These are phyloP conservation scores for Drosophila ohnishii DNA, from an alignment of 1,140 invertebrate genomes.

Conservation along the genomic window DNA sequence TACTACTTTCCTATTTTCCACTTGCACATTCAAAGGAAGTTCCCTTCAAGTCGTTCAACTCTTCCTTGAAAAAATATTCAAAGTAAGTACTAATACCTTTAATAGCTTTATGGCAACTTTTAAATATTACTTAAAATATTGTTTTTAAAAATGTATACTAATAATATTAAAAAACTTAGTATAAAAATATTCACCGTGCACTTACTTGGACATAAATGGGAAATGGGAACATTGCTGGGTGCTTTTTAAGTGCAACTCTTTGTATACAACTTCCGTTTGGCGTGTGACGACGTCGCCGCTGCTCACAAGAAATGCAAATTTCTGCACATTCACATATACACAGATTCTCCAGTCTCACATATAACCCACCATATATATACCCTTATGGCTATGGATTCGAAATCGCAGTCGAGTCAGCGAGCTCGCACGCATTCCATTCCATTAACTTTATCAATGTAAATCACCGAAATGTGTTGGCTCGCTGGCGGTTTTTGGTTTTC, in stretches of 20 bases:
- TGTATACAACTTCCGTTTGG: slow-evolving; percentile 81
- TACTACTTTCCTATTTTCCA: not conserved
- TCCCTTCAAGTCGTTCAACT: not conserved
- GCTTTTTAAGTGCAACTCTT: slow-evolving; percentile 79
- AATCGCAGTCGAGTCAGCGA: slow-evolving; percentile 65
- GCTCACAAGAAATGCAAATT: slow-evolving; percentile 74
- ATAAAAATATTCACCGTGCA: not conserved
- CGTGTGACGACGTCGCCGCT: slow-evolving; percentile 60
- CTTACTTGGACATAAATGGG: slow-evolving; percentile 58
- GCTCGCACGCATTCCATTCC: slow-evolving; percentile 76
- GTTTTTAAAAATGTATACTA: too few species aligned
- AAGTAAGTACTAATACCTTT: not conserved
- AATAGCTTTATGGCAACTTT: not conserved
- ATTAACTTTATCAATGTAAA: slow-evolving; percentile 81
- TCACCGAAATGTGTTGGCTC: slow-evolving; percentile 75
- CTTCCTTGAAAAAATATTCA: not conserved
- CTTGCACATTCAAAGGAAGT: too few species aligned
- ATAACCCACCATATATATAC: slow-evolving; percentile 18
- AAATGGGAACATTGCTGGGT: slow-evolving; percentile 58
- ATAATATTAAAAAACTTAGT: too few species aligned
- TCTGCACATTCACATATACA: slow-evolving; percentile 44
- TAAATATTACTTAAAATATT: not conserved
- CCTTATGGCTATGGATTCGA: slow-evolving; percentile 36
- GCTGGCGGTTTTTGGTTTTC: slow-evolving; percentile 37
- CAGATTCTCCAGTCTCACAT: slow-evolving; percentile 1